Evolutionary conservation across 2,888 invertebrate species (phyloP), one percentile per base, ranked within the genome.

Genomic region (Geotrupes spiniger): DNA sequence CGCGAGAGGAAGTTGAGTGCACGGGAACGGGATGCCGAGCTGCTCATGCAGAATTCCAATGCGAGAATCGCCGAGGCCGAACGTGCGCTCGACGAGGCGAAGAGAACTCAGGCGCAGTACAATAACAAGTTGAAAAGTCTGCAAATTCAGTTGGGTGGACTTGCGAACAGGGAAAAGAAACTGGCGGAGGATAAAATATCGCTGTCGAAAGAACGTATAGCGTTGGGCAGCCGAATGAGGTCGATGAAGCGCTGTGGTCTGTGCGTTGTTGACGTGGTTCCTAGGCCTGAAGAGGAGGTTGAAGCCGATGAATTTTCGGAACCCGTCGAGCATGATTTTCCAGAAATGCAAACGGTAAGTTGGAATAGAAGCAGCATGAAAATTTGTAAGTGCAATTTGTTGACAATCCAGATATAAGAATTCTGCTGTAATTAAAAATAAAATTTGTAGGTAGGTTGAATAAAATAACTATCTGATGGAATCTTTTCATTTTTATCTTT

Each of bases 101-200:
- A 62, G 53, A 49, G 55, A 21, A 54, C 65, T 4, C 66, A 80
- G 60, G 66, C 69, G 10, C 78, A 77, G 62, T 82, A 79, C 57
- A 81, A 81, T 60, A 79, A 81, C 37, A 71, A 78, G 55, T 74
- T 81, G 48, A 69, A 76, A 36, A 74, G 79, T 36, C 73, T 82
- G 26, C 82, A 82, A 63, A 77, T 75, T 50, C 81, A 82, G 51
- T 75, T 79, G 2, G 69, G 76, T 2, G 77, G 79, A 1, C 60
- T 83, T 11, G 76, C 78, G 12, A 63, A 68, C 8, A 74, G 82
- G 57, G 82, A 83, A 53, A 81, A 81, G 58, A 79, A 80, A 56
- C 74, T 83, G 27, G 79, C 81, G 0, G 79, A 75, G 63, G 82
- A 83, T 58, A 82, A 83, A 64, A 76, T 82, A 0, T 70, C 74